Evolutionary conservation across 1,140 invertebrate species (phyloP).

Genomic region (Pseudomyrmex gracilis): DNA sequence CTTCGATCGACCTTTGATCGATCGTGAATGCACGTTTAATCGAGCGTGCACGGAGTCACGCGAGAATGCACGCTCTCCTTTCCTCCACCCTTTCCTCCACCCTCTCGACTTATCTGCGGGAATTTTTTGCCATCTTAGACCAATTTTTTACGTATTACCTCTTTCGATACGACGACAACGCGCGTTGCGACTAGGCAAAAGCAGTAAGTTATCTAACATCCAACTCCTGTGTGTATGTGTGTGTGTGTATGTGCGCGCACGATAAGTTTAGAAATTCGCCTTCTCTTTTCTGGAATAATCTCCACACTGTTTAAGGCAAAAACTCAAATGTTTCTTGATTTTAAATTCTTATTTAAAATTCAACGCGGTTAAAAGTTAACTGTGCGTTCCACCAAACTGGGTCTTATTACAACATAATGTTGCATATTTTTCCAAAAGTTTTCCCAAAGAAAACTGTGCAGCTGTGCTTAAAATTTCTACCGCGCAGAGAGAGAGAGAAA

Average conservation of each 20-base stretch:
- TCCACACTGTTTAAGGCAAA: not conserved
- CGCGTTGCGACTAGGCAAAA: not conserved
- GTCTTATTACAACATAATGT: not conserved
- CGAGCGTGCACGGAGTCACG: conserved; percentile 75
- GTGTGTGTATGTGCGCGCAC: not conserved
- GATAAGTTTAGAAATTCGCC: not conserved
- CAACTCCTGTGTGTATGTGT: not conserved
- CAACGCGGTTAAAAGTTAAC: not conserved
- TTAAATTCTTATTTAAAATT: not conserved
- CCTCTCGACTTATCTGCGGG: conserved; percentile 23
- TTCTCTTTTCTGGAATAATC: not conserved
- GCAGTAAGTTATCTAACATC: not conserved
- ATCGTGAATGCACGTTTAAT: conserved; percentile 82
- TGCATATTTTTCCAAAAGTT: not conserved
- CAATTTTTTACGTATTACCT: conserved; percentile 23
- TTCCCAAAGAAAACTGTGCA: not conserved
- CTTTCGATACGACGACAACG: not conserved
- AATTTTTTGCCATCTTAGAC: conserved; percentile 44
- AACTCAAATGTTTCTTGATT: not conserved
- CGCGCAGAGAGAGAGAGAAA: not conserved
- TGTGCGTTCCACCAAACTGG: not conserved
- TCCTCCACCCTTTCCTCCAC: not conserved
- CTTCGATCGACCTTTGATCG: conserved; percentile 82
- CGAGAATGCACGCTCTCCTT: conserved; percentile 62
- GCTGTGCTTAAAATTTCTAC: not conserved